Conservation (phyloP, 2,797 vertebrate species). For the Cyclopterus lumpus region DNA sequence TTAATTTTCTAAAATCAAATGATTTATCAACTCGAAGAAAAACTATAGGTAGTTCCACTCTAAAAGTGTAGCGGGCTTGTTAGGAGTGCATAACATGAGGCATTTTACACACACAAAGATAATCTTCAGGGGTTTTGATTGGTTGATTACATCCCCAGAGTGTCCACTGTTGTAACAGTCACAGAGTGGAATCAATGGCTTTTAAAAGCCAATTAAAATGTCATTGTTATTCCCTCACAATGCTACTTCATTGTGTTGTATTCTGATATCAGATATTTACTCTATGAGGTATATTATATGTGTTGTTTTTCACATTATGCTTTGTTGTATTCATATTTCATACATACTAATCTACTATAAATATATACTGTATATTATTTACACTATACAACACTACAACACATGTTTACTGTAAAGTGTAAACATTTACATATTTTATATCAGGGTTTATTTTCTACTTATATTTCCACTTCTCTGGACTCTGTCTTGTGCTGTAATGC, state of each 20-base stretch:
- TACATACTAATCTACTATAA: neutral
- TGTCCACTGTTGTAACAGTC: slow-evolving; percentile 7
- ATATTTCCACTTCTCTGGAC: neutral
- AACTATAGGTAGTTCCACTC: neutral
- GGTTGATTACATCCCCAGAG: slow-evolving; percentile 1
- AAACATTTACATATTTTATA: neutral
- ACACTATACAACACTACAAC: neutral
- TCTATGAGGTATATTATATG: neutral
- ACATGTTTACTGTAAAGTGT: neutral
- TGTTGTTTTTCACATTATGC: neutral
- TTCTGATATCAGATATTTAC: neutral
- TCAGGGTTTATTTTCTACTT: neutral
- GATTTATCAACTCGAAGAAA: neutral
- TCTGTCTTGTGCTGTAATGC: neutral
- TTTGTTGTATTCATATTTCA: neutral
- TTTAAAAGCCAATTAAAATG: neutral
- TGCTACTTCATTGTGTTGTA: neutral
- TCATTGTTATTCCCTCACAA: neutral
- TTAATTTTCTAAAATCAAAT: neutral
- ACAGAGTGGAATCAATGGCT: slow-evolving; percentile 4
- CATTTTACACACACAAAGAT: slow-evolving; percentile 1
- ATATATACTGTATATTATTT: neutral
- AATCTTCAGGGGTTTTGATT: slow-evolving; percentile 3
- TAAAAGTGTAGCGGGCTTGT: neutral
- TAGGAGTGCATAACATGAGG: slow-evolving; percentile 14